A percentile compares a stretch with the other conserved stretches of the same genome.
Evolutionary conservation across 2,797 vertebrate species (phyloP).

Genomic region (Lates japonicus): DNA sequence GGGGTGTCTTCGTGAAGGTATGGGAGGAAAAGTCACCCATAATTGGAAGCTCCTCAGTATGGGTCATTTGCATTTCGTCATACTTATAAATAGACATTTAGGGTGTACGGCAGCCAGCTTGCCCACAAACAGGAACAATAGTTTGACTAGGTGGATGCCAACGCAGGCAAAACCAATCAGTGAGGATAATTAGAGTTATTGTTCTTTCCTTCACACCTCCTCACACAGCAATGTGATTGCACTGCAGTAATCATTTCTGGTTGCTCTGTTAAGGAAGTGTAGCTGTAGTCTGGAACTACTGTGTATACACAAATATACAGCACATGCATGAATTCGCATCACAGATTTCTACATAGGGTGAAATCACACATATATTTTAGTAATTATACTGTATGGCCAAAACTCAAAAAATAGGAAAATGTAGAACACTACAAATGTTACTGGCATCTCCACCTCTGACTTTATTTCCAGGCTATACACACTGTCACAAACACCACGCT

Average conservation of each 20-base stretch:
- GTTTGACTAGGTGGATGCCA: slow-evolving; percentile 57
- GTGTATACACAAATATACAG: background rate
- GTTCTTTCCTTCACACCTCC: slow-evolving; percentile 62
- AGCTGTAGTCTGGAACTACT: slow-evolving; percentile 14
- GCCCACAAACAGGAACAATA: slow-evolving; percentile 56
- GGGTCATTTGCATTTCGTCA: slow-evolving; percentile 55
- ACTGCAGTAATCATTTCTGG: slow-evolving; percentile 48
- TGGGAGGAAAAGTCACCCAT: slow-evolving; percentile 27
- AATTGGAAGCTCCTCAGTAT: slow-evolving; percentile 33
- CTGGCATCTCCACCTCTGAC: background rate
- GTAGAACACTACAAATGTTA: background rate
- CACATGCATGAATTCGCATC: slow-evolving; percentile 24
- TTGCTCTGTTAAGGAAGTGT: slow-evolving; percentile 16
- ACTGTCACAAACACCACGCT: background rate
- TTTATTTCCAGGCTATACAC: background rate
- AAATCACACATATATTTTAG: background rate
- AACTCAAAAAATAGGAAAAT: background rate
- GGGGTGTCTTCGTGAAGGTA: slow-evolving; percentile 42
- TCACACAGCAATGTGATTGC: slow-evolving; percentile 43
- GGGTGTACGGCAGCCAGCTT: slow-evolving; percentile 38
- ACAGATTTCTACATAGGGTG: background rate
- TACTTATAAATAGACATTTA: slow-evolving; percentile 62
- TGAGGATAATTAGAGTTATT: slow-evolving; percentile 63
- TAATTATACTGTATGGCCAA: background rate
- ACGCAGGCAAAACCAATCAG: slow-evolving; percentile 67